These are phyloP conservation scores for Antigone vipio DNA, from an alignment of 2,113 vertebrate species.

Conservation along the genomic window DNA sequence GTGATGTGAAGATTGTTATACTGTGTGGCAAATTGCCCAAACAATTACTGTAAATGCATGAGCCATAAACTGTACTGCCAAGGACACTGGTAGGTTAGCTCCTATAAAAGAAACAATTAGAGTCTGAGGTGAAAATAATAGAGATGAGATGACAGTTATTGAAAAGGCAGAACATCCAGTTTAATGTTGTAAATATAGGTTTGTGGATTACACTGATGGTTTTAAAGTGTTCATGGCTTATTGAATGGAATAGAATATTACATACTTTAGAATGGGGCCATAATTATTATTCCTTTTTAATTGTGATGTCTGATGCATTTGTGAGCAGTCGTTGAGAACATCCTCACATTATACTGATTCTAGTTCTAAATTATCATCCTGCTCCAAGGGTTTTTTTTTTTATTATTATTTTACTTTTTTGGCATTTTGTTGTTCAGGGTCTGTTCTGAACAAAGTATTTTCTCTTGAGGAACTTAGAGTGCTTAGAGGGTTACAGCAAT, in stretches of 20 bases:
- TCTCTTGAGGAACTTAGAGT: conserved; percentile 60
- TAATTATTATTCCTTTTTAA: conserved; percentile 61
- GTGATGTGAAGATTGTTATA: conserved; percentile 60
- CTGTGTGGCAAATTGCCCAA: conserved; percentile 65
- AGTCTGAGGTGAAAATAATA: conserved; percentile 67
- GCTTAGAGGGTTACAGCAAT: conserved; percentile 67
- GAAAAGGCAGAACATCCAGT: conserved; percentile 59
- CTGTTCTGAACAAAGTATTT: conserved; percentile 62
- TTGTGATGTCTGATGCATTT: conserved; percentile 65
- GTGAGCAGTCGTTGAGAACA: conserved; percentile 57
- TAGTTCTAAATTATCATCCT: conserved; percentile 49
- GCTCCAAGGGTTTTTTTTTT: conserved; percentile 7
- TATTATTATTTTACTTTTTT: conserved; percentile 48
- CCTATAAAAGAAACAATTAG: conserved; percentile 73
- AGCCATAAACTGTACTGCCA: conserved; percentile 60
- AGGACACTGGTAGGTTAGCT: conserved; percentile 62
- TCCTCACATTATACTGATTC: conserved; percentile 43
- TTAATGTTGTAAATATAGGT: conserved; percentile 65
- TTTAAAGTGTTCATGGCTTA: conserved; percentile 64
- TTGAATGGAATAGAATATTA: conserved; percentile 58
- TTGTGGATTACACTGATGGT: conserved; percentile 55
- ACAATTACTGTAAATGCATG: conserved; percentile 69
- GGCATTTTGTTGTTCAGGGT: conserved; percentile 58
- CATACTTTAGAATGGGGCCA: conserved; percentile 52
- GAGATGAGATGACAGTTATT: conserved; percentile 63